Base-by-base conservation (phyloP, 2,888 invertebrate species). In the Platycnemis pennipes region DNA sequence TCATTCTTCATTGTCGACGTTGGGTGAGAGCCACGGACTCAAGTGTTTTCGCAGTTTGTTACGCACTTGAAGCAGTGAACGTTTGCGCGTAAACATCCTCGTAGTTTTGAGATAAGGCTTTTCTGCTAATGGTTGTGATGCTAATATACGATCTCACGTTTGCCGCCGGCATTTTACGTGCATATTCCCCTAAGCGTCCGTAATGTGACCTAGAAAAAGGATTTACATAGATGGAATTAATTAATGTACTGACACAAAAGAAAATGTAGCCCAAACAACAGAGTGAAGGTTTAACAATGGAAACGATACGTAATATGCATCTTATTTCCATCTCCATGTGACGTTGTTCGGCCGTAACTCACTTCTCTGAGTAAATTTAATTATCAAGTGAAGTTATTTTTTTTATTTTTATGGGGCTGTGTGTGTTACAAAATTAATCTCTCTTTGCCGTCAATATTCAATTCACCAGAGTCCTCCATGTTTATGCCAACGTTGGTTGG, bases 11-110 rank as follows among this genome's bases (percentile, higher is more conserved):
- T 77, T n/a, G 13, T 77, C 77, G 13, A 37, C 77, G 77, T 16
- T 37, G 77, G 37, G 37, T 16, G 49, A 37, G 37, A 13, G 77
- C 49, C 11, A 4, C 7, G 77, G 31, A 37, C 77, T 77, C 31
- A 11, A 77, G 77, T 77, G 77, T 37, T 37, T 37, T 77, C 77
- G 16, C 77, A 37, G 77, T 77, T 77, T 77, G 77, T 77, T 77
- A 37, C 77, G 37, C 77, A 13, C 77, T 77, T 37, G 37, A 77
- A 7, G 31, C 13, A 3, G 31, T 11, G 13, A 37, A 13, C 37
- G 11, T 37, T 77, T 26, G 37, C 77, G 77, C 7, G 77, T 37
- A 37, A 77, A 77, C 37, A 13, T 77, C 37, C 37, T 16, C 37
- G 37, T 77, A 13, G 77, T 2, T 31, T 77, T 77, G 77, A 77